Evolutionary conservation across 2,797 vertebrate genomes (phyloP).

Genomic region (Phaenicophaeus curvirostris): DNA sequence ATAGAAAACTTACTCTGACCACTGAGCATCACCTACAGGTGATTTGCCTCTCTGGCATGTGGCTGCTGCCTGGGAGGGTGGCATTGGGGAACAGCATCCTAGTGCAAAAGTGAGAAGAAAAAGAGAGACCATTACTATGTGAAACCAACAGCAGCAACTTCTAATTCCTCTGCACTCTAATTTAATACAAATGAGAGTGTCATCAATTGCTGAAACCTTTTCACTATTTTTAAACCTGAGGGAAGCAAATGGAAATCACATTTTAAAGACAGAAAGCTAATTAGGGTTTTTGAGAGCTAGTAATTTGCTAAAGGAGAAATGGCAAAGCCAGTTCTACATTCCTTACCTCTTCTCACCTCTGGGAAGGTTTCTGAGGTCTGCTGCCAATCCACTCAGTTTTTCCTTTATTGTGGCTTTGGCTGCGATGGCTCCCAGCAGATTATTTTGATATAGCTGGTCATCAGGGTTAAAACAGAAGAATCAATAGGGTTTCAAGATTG

Average conservation of each 20-base stretch:
- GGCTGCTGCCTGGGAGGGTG: not conserved
- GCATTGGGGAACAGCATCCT: not conserved
- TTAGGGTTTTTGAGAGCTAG: conserved; percentile 14
- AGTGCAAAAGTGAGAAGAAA: not conserved
- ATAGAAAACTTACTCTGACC: conserved; percentile 28
- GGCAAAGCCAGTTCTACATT: not conserved
- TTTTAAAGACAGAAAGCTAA: conserved; percentile 43
- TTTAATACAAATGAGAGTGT: not conserved
- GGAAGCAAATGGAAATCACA: conserved; percentile 39
- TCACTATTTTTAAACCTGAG: conserved; percentile 42
- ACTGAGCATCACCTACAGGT: accelerated
- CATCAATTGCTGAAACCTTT: conserved; percentile 16
- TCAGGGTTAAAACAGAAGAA: conserved; percentile 23
- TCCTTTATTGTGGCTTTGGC: not conserved
- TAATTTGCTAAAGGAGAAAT: not conserved
- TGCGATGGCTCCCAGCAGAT: not conserved
- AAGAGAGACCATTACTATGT: not conserved
- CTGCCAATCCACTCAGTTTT: accelerated
- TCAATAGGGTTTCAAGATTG: not conserved
- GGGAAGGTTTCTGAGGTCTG: conserved; percentile 11
- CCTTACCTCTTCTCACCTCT: conserved; percentile 26
- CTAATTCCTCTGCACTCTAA: not conserved
- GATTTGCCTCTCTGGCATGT: not conserved
- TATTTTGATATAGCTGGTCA: not conserved
- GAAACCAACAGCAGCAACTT: not conserved